phyloP scores from a whole-genome alignment of 1,140 invertebrate genomes.

The Heliothis virescens region DNA sequence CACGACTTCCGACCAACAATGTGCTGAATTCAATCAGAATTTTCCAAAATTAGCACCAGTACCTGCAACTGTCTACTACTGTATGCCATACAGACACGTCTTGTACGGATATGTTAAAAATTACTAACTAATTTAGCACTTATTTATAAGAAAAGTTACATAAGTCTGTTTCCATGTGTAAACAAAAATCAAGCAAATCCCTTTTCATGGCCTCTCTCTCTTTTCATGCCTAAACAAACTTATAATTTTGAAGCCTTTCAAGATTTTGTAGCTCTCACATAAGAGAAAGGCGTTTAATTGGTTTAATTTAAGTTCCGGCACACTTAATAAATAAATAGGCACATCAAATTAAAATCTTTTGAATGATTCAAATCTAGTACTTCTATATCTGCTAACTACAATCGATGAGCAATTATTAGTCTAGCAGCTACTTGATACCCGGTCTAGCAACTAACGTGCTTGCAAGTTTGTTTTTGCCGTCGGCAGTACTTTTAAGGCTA shows the following conservation, averaged over 20 bases:
- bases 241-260: no score
- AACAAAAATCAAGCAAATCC: no score
- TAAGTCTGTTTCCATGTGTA: no score
- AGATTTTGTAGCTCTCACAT: no score
- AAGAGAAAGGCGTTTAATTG: no score
- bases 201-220: no score
- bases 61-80: not conserved
- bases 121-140: not conserved
- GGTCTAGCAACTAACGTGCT: constrained; percentile 58
- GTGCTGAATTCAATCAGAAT: constrained; percentile 3
- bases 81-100: not conserved
- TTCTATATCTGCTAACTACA: constrained; percentile 25
- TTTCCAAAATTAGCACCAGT: not conserved
- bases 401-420: constrained; percentile 70
- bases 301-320: no score
- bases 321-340: not conserved
- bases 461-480: constrained; percentile 67
- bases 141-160: no score
- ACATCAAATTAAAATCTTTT: no score
- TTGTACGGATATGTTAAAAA: not conserved
- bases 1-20: not conserved
- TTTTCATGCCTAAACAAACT: no score
- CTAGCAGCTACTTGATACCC: constrained; percentile 51
- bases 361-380: not conserved
- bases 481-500: constrained; percentile 64